Evolutionary conservation across 2,113 vertebrate species (phyloP).

Genomic region (Brachyhypopomus gauderio): DNA sequence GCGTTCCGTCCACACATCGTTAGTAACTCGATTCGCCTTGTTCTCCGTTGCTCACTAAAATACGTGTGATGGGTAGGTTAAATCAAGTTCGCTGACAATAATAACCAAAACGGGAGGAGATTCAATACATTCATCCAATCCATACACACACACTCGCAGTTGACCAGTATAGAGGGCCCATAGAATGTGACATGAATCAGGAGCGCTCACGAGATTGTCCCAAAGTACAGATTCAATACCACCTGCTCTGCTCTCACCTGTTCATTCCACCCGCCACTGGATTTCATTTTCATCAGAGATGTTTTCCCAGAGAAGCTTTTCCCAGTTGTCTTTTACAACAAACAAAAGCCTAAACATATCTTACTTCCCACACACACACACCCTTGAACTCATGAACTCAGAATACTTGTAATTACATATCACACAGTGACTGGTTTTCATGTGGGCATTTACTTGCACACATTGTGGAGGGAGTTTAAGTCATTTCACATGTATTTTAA

Average conservation of each 20-base stretch:
- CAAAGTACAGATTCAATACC: constrained; percentile 68
- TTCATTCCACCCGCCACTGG: constrained; percentile 35
- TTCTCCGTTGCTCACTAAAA: constrained; percentile 52
- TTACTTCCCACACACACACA: too few species aligned
- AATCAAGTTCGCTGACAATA: constrained; percentile 53
- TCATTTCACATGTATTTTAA: too few species aligned
- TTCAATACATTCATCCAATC: constrained; percentile 57
- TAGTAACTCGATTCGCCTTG: constrained; percentile 43
- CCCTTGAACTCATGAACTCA: too few species aligned
- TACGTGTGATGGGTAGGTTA: constrained; percentile 49
- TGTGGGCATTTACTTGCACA: too few species aligned
- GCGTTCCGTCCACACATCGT: constrained; percentile 24
- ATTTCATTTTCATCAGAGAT: constrained; percentile 1
- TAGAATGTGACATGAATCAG: constrained; percentile 72
- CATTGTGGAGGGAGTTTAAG: too few species aligned
- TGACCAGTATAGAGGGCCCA: constrained; percentile 54
- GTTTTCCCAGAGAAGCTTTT: neutral
- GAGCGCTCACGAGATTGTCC: constrained; percentile 67
- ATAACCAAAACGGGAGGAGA: constrained; percentile 56
- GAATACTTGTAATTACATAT: too few species aligned
- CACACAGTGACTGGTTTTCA: too few species aligned
- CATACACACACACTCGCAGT: constrained; percentile 56
- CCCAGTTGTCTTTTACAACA: neutral
- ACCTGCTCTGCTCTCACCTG: constrained; percentile 49
- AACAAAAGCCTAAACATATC: neutral